These are phyloP conservation scores for Ascidia mentula DNA, from an alignment of 23 tunicate species.

Conservation along the genomic window DNA sequence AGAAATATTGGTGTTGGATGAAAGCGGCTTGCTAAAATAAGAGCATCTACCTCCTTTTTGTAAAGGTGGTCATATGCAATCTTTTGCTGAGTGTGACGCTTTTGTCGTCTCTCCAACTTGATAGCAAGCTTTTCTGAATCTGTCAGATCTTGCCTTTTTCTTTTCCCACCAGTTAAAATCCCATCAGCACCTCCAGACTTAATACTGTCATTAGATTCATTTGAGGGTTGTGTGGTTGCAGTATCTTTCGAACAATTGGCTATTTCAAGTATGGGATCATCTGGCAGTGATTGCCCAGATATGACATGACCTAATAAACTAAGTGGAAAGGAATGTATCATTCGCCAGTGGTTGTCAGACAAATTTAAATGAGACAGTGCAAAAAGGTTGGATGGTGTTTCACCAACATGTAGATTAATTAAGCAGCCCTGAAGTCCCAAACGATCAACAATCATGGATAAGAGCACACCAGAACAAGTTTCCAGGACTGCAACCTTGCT, in stretches of 20 bases:
- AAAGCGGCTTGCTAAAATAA: conserved; percentile 64
- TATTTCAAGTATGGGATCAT: neutral
- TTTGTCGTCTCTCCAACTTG: conserved; percentile 50
- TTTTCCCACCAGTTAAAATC: neutral
- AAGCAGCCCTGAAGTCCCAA: conserved; percentile 65
- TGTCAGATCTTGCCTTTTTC: conserved; percentile 42
- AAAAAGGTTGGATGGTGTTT: conserved; percentile 72
- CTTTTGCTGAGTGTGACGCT: conserved; percentile 52
- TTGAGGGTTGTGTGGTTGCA: neutral
- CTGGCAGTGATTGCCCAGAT: conserved; percentile 21
- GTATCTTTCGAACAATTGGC: neutral
- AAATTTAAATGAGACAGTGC: conserved; percentile 70
- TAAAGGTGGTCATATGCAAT: conserved; percentile 39
- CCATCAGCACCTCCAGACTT: neutral
- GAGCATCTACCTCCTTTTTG: conserved; percentile 51
- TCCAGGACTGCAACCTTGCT: conserved; percentile 84
- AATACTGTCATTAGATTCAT: neutral
- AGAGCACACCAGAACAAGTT: conserved; percentile 75
- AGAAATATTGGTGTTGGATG: conserved; percentile 91
- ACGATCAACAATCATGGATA: conserved; percentile 55
- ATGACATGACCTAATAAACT: conserved; percentile 47
- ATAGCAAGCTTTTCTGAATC: conserved; percentile 59
- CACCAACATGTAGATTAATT: conserved; percentile 84
- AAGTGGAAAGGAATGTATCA: conserved; percentile 67
- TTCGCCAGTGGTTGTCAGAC: conserved; percentile 53